Percentiles rank a stretch among this genome's conserved stretches.
phyloP scores from a whole-genome alignment of 2,797 vertebrate genomes.

The Emydoidea blandingii region DNA sequence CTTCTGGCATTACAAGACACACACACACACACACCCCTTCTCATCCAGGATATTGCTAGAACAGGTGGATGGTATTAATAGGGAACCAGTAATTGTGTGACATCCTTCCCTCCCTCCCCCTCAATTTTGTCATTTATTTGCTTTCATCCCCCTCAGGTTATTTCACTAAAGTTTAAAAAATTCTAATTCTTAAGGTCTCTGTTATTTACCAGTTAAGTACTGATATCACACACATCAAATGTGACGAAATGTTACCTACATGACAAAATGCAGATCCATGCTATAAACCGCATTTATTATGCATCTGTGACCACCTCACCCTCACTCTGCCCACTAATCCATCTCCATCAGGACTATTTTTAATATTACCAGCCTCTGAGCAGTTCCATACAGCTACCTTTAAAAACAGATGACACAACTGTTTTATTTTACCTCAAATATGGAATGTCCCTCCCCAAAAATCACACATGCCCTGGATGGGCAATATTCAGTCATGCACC shows the following conservation, averaged over 20 bases:
- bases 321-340: background rate
- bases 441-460: background rate
- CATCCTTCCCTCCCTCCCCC: background rate
- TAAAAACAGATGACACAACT: background rate
- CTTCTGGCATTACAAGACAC: background rate
- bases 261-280: background rate
- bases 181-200: background rate
- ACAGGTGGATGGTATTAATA: background rate
- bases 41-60: background rate
- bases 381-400: background rate
- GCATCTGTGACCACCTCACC: background rate
- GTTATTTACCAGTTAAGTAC: background rate
- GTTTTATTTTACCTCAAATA: background rate
- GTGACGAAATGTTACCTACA: background rate
- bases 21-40: background rate
- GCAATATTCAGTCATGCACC: background rate
- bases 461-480: background rate
- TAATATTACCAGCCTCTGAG: background rate
- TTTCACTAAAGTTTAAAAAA: background rate
- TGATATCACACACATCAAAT: background rate
- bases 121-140: background rate
- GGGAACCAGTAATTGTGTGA: background rate
- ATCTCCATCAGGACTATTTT: background rate
- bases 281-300: background rate
- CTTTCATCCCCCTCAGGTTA: background rate